Percentiles rank a stretch among this genome's conserved stretches.
These are phyloP conservation scores for Falco peregrinus DNA, from an alignment of 2,797 vertebrate species.

Conservation along the genomic window DNA sequence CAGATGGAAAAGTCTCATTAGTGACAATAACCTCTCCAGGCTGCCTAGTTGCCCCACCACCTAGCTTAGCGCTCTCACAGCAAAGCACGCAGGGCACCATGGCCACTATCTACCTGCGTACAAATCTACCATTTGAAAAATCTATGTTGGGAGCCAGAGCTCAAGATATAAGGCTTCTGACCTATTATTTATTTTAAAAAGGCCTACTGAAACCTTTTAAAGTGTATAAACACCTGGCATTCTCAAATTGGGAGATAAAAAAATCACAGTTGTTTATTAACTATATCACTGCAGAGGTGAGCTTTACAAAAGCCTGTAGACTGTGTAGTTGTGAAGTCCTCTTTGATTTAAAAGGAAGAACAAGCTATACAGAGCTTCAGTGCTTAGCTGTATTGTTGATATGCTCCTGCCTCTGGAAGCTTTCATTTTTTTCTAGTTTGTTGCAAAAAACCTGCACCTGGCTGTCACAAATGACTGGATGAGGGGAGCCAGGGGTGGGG, in stretches of 20 bases:
- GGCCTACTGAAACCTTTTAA: not conserved
- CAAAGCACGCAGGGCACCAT: not conserved
- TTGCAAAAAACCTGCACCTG: fast-evolving
- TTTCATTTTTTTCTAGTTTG: not conserved
- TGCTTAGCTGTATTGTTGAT: not conserved
- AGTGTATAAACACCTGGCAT: not conserved
- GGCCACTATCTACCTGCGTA: too few relatives aligned
- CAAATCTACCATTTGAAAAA: not conserved
- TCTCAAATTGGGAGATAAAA: not conserved
- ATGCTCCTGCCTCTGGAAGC: not conserved
- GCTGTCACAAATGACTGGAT: not conserved
- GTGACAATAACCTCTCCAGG: fast-evolving
- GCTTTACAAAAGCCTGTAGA: not conserved
- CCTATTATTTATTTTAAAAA: not conserved
- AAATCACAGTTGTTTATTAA: not conserved
- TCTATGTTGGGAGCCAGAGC: not conserved
- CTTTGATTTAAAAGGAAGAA: not conserved
- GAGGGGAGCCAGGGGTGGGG: not conserved
- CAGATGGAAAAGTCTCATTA: not conserved
- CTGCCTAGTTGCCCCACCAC: not conserved
- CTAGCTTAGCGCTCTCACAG: not conserved
- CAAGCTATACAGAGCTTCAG: not conserved
- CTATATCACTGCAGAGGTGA: not conserved
- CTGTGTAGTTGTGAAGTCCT: not conserved
- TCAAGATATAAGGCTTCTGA: not conserved